Base-by-base conservation (phyloP, 2,888 invertebrate species). In the Quadriops clusia region DNA sequence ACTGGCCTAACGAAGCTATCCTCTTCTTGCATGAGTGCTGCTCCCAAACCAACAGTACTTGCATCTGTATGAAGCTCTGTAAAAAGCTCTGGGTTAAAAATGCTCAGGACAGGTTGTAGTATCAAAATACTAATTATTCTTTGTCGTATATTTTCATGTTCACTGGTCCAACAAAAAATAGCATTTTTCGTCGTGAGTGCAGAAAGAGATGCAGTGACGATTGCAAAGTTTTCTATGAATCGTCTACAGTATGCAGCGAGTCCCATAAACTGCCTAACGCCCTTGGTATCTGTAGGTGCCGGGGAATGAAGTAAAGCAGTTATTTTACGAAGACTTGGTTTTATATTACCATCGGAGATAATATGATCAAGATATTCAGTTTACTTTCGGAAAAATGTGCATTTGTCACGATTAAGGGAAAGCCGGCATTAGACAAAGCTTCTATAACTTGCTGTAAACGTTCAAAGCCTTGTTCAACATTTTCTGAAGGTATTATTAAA, bases 341-440 rank as follows among this genome's bases (percentile, higher is more conserved):
- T 16, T 6, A 45, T 22, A 15, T 18, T 17, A 13, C 37, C 40
- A 11, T 35, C 30, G 15, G 32, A 30, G 8, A 45, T 8, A 5
- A 40, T 25, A 11, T 36, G 30, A 10, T 43, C 44, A 10, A 45
- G 28, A 33, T 45, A 45, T 33, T 45, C 41, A n/a, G 37, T 40
- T 23, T 37, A 20, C 9, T n/a, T 23, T 11, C 13, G 14, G 8
- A 45, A 39, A 17, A 43, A 43, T n/a, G 2, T 22, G 30, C 38
- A 42, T 28, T 45, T 45, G 32, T 38, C 29, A 14, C 23, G 33
- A 20, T 43, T 14, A 43, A 24, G 7, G 24, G 2, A 32, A 46
- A 44, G 17, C 39, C 42, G 6, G 22, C 26, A 2, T 6, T 18
- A 3, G 36, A 14, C 21, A 46, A 32, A 10, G 39, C 40, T 20